phyloP scores from a whole-genome alignment of 2,113 vertebrate species.

The Amphiprion ocellaris region DNA sequence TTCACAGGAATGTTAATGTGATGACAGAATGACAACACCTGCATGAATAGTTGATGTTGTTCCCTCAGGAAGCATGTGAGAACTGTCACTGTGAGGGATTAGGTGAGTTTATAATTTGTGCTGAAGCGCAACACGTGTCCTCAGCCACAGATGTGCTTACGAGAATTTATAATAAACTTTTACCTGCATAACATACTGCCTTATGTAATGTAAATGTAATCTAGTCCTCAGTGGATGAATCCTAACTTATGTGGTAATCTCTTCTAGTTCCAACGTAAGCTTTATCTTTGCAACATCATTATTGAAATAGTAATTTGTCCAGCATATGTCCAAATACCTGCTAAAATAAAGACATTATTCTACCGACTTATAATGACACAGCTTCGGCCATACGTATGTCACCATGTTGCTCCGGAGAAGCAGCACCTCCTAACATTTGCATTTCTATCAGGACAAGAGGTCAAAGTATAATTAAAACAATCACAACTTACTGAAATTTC shows the following conservation, averaged over 20 bases:
- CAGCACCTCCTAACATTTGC: too few species aligned
- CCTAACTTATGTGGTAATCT: background rate
- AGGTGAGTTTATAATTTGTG: conserved; percentile 1
- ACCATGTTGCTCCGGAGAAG: too few species aligned
- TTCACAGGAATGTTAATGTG: conserved; percentile 38
- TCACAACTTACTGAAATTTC: too few species aligned
- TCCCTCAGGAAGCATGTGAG: conserved; percentile 21
- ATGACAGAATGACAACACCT: conserved; percentile 52
- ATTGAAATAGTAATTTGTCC: too few species aligned
- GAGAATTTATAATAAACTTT: background rate
- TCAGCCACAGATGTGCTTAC: background rate
- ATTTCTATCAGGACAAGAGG: too few species aligned
- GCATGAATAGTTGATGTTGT: conserved; percentile 21
- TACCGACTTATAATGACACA: too few species aligned
- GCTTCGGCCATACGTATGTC: too few species aligned
- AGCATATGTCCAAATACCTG: too few species aligned
- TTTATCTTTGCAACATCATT: too few species aligned
- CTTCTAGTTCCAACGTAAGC: too few species aligned
- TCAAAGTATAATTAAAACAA: too few species aligned
- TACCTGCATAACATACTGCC: background rate
- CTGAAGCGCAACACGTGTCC: background rate
- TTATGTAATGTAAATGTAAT: background rate
- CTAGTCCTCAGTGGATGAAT: background rate
- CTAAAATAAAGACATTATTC: too few species aligned
- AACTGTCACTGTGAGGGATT: conserved; percentile 12